Percentiles rank a stretch among this genome's conserved stretches.
These are phyloP conservation scores for Diaperis boleti DNA, from an alignment of 2,888 invertebrate species.

Conservation along the genomic window DNA sequence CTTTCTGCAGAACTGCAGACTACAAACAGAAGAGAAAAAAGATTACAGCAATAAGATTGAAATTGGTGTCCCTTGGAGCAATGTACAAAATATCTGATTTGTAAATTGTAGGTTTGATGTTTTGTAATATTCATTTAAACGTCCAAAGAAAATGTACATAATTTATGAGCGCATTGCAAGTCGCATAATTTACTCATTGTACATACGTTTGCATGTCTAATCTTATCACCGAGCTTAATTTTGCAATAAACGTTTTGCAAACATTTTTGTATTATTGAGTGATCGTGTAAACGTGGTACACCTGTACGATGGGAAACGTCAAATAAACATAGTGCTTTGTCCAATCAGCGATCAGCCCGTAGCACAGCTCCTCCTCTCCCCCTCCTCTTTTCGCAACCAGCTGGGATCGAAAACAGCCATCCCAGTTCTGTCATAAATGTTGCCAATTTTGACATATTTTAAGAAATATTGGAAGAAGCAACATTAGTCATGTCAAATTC, in stretches of 20 bases:
- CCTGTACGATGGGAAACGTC: too few species aligned
- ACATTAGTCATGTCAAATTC: slow-evolving; percentile 8
- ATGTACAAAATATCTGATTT: slow-evolving; percentile 53
- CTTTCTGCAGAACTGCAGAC: slow-evolving; percentile 67
- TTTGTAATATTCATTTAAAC: slow-evolving; percentile 9
- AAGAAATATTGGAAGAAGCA: slow-evolving; percentile 7
- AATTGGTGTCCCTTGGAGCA: slow-evolving; percentile 52
- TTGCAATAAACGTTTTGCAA: slow-evolving; percentile 29
- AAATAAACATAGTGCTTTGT: neutral
- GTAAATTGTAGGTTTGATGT: neutral
- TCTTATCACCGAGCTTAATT: slow-evolving; percentile 7
- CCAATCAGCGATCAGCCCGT: slow-evolving; percentile 30
- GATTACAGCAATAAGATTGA: slow-evolving; percentile 51
- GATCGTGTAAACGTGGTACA: slow-evolving; percentile 1
- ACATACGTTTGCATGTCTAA: slow-evolving; percentile 15
- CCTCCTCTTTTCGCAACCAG: slow-evolving; percentile 17
- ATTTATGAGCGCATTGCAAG: slow-evolving; percentile 8
- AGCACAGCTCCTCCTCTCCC: slow-evolving; percentile 29
- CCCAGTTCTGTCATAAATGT: slow-evolving; percentile 26
- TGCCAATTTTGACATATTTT: slow-evolving; percentile 23
- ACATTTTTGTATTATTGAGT: neutral
- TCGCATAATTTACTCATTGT: slow-evolving; percentile 6
- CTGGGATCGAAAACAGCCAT: slow-evolving; percentile 34
- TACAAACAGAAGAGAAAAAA: slow-evolving; percentile 53
- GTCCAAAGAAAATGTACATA: slow-evolving; percentile 31